Percentiles rank a stretch among this genome's conserved stretches.
Conservation (phyloP, 2,888 invertebrate species). For the Myathropa florea region DNA sequence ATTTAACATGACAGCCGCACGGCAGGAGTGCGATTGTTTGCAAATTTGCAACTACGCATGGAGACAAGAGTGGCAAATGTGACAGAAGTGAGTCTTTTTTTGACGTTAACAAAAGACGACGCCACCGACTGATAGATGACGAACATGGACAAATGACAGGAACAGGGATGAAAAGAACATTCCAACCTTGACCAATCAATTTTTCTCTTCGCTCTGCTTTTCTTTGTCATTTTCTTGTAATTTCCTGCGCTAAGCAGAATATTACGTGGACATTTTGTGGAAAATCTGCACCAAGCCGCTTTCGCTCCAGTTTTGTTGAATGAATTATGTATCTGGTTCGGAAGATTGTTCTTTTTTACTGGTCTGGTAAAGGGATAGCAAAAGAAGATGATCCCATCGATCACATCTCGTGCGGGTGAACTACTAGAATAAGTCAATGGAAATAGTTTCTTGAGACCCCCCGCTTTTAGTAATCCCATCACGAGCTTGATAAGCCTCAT, state of each 20-base stretch:
- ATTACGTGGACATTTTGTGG: not conserved
- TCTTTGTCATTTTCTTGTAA: too few relatives aligned
- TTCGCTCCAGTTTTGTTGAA: not conserved
- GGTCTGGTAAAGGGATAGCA: too few relatives aligned
- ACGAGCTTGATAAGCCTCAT: not conserved
- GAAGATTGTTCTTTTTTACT: not conserved
- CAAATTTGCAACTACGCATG: not conserved
- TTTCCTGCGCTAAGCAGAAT: not conserved
- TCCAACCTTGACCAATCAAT: not conserved
- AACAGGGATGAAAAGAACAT: not conserved
- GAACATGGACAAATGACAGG: not conserved
- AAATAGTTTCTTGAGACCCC: not conserved
- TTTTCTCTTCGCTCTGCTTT: not conserved
- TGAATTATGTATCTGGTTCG: not conserved
- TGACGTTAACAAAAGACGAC: not conserved
- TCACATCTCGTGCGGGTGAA: not conserved
- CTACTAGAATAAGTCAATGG: not conserved
- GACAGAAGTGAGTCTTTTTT: not conserved
- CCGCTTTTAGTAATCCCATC: not conserved
- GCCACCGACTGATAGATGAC: not conserved
- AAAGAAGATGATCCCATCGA: not conserved
- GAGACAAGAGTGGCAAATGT: not conserved
- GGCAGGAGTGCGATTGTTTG: not conserved
- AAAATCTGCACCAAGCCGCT: not conserved
- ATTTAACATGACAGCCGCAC: not conserved